phyloP scores from a whole-genome alignment of 2,113 vertebrate species.

The Centropristis striata region DNA sequence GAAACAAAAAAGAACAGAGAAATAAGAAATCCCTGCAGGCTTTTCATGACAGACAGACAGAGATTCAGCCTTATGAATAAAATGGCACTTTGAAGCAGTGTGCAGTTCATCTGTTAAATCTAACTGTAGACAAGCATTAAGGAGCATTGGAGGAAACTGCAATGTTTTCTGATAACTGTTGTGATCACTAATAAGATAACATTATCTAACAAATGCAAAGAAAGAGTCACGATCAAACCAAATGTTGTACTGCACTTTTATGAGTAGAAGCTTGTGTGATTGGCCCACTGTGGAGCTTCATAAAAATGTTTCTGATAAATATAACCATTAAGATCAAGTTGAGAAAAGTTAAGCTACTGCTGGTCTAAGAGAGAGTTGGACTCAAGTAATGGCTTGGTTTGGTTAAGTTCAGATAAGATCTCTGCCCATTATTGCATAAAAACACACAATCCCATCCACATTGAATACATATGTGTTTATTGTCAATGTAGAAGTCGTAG shows the following conservation, averaged over 20 bases:
- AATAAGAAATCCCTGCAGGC: slow-evolving; percentile 48
- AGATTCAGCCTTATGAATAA: slow-evolving; percentile 66
- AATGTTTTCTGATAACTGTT: neutral
- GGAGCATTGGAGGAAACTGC: neutral
- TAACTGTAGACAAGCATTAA: neutral
- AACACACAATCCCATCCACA: slow-evolving; percentile 2
- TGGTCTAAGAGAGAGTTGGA: neutral
- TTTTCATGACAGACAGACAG: slow-evolving; percentile 50
- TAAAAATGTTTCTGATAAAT: neutral
- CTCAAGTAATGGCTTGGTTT: neutral
- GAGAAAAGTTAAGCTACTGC: neutral
- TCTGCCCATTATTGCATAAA: neutral
- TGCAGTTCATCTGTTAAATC: slow-evolving; percentile 49
- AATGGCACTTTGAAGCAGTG: slow-evolving; percentile 69
- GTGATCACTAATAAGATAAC: neutral
- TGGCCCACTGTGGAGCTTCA: neutral
- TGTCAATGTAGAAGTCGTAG: too few relatives aligned
- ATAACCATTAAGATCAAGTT: neutral
- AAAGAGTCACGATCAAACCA: neutral
- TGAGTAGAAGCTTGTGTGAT: neutral
- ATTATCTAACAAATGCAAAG: neutral
- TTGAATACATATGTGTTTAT: too few relatives aligned
- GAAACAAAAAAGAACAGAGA: slow-evolving; percentile 4
- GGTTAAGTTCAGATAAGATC: neutral
- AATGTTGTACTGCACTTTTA: neutral